Base-by-base conservation (phyloP, 1,140 invertebrate species). In the Hyles euphorbiae region DNA sequence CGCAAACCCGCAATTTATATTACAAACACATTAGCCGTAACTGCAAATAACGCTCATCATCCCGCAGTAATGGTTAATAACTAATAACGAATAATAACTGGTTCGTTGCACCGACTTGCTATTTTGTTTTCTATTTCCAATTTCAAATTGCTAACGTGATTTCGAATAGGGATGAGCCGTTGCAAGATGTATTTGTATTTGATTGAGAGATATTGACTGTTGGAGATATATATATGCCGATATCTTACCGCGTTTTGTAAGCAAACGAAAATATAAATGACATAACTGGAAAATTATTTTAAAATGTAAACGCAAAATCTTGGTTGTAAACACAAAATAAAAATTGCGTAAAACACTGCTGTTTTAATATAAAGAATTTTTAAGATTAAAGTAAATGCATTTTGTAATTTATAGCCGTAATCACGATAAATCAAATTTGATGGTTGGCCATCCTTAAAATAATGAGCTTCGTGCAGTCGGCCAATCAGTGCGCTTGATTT, bases 91-190 rank as follows among this genome's bases (percentile, higher is more conserved):
- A 50, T 62, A 66, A 64, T 70, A 56, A 58, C 49, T 9, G 34
- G 9, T 36, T 54, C 12, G 36, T 12, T 43, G n/a, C 50, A 59
- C 53, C 36, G 61, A 73, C 57, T 53, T 50, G 67, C 75, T 72
- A 78, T 74, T 69, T 72, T 43, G 70, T 74, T 77, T 79, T 72
- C 76, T 68, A 75, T 78, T 72, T 75, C 62, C 68, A 75, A 78
- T 81, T 74, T 73, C 53, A 68, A 73, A 78, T 75, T 70, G 72
- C 59, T 56, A 56, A 47, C 55, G 54, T 43, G 34, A 67, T 68
- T 60, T 51, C 34, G 59, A 61, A 40, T 43, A 46, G 34, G 33
- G 51, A 52, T 53, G 33, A 22, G n/a, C 22, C 4, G 50, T 34
- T 52, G 36, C 36, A 8, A 40, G 22, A 22, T 22, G 22, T 40